phyloP scores from a whole-genome alignment of 2,888 invertebrate genomes.

The Limnephilus marmoratus region DNA sequence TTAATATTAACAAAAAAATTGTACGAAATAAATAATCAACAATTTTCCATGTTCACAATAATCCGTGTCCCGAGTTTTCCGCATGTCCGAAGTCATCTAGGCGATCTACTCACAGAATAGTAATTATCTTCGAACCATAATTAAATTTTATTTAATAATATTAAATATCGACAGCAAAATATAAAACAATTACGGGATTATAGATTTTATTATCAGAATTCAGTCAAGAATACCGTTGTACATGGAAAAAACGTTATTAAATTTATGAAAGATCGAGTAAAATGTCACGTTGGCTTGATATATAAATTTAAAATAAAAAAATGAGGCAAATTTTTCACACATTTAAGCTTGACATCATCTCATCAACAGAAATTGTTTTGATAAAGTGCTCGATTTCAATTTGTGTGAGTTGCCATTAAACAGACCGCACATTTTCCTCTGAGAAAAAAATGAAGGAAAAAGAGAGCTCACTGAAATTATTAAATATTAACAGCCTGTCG shows the following conservation, averaged over 20 bases:
- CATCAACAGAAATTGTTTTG: slow-evolving; percentile 45
- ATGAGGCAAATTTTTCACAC: not conserved
- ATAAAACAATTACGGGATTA: not conserved
- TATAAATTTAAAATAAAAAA: not conserved
- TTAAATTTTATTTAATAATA: no score
- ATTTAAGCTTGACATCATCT: slow-evolving; percentile 24
- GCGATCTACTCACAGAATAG: no score
- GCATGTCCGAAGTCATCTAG: no score
- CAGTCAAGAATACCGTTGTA: not conserved
- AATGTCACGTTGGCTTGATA: not conserved
- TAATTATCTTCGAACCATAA: no score
- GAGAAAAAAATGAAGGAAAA: slow-evolving; percentile 41
- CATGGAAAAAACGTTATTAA: not conserved
- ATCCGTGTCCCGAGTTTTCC: no score
- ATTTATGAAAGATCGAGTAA: not conserved
- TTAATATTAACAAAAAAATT: no score
- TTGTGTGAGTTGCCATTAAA: slow-evolving; percentile 22
- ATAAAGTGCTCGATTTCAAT: slow-evolving; percentile 26
- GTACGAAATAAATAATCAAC: no score
- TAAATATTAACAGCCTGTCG: slow-evolving; percentile 58
- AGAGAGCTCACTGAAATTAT: slow-evolving; percentile 49
- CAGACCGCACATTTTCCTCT: slow-evolving; percentile 48
- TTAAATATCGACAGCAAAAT: no score
- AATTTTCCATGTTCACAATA: no score
- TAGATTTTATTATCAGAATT: not conserved